Evolutionary conservation across 2,888 invertebrate species (phyloP).

Genomic region (Poecilobothrus nobilitatus): DNA sequence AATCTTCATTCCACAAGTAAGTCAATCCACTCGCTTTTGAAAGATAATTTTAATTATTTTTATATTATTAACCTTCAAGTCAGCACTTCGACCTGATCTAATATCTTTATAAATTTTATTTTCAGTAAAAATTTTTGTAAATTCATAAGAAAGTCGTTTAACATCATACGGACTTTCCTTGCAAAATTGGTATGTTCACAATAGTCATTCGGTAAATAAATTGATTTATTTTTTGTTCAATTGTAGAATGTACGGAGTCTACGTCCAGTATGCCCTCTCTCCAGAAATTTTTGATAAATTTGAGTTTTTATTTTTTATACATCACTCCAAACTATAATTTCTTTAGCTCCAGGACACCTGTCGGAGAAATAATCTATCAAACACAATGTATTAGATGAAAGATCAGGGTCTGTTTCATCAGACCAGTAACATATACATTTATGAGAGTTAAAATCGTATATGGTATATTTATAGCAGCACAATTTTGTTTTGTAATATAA

Average conservation of each 20-base stretch:
- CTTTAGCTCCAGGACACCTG: neutral
- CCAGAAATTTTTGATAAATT: constrained; percentile 14
- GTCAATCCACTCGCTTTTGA: too few relatives aligned
- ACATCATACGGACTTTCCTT: constrained; percentile 15
- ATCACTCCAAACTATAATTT: constrained; percentile 17
- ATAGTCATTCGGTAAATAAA: constrained; percentile 15
- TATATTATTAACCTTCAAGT: neutral
- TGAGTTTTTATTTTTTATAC: constrained; percentile 15
- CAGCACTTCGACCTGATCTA: neutral
- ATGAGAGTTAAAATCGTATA: constrained; percentile 16
- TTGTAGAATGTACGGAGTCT: constrained; percentile 16
- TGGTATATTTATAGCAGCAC: constrained; percentile 17
- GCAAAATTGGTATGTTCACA: constrained; percentile 4
- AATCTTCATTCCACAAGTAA: too few relatives aligned
- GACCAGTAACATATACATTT: constrained; percentile 17
- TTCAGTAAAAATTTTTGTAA: neutral
- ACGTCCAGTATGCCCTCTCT: constrained; percentile 15
- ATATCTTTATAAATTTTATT: neutral
- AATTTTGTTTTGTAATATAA: constrained; percentile 19
- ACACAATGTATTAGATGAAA: constrained; percentile 17
- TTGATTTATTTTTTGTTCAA: constrained; percentile 16
- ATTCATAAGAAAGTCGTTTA: neutral
- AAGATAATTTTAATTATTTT: constrained; percentile 9
- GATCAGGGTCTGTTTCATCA: constrained; percentile 16
- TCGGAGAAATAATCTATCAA: constrained; percentile 16